These are phyloP conservation scores for Papilio elwesi DNA, from an alignment of 2,888 invertebrate species.

Conservation along the genomic window DNA sequence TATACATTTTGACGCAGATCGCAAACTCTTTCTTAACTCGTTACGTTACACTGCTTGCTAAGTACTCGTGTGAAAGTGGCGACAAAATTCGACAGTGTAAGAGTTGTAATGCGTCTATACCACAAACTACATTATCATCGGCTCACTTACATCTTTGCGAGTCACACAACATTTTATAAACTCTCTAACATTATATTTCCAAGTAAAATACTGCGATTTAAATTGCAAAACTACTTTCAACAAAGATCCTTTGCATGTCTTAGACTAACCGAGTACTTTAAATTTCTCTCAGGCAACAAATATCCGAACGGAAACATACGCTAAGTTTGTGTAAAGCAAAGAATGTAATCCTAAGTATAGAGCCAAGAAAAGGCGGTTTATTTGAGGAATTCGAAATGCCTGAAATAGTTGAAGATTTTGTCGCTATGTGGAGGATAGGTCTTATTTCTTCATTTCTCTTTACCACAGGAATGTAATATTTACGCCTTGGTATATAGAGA, in stretches of 20 bases:
- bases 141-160: background rate
- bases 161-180: background rate
- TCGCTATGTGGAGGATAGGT: conserved; percentile 28
- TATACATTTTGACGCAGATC: no score
- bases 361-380: conserved; percentile 46
- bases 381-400: conserved; percentile 46
- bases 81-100: background rate
- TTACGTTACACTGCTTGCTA: no score
- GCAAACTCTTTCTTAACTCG: no score
- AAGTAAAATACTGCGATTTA: background rate
- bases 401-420: conserved; percentile 45
- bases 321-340: conserved; percentile 32
- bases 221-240: background rate
- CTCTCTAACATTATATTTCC: background rate
- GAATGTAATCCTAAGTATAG: conserved; percentile 29
- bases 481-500: background rate
- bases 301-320: conserved; percentile 25
- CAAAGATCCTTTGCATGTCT: background rate
- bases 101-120: background rate
- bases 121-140: background rate
- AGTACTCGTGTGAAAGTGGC: background rate
- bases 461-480: background rate
- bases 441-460: conserved; percentile 30
- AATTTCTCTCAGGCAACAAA: conserved; percentile 21
- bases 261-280: conserved; percentile 9